Evolutionary conservation across 2,888 invertebrate species (phyloP), one percentile per base, ranked within the genome.

Genomic region (Netelia virgata): DNA sequence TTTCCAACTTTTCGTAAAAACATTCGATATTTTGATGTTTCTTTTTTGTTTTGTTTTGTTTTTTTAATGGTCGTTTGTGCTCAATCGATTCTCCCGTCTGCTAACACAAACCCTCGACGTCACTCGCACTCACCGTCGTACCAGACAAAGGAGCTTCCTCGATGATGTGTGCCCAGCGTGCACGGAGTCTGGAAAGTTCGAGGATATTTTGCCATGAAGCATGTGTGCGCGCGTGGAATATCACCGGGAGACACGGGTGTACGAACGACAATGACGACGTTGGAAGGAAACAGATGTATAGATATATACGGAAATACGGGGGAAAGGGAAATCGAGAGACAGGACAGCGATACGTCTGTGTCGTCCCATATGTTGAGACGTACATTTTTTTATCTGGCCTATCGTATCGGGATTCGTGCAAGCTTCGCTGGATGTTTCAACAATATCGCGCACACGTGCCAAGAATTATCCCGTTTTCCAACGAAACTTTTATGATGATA

Each of bases 121-220:
- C 75, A 20, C 20, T 64, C 36, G 16, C 14, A 20, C 55, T 66
- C 11, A 14, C 47, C 43, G 20, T 6, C 55, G 43, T 43, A 28
- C 14, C 66, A 66, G 28, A 76, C 55, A 68, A 76, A 47, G 43
- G 57, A 43, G 43, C 57, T 57, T 76, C 57, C 76, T 55, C 20
- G 55, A 43, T 57, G 66, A 28, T 28, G 28, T 28, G 64, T 43
- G n/a, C 9, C 50, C 23, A 5, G 55, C 36, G n/a, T 43, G n/a
- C 23, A 11, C 41, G n/a, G 14, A 14, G 76, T 68, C 57, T 76
- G 43, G 14, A 43, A 76, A 76, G 43, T 76, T 68, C 20, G 16
- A 41, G 47, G 14, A 10, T 1, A 47, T 14, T 10, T 47, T 47
- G 47, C 47, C 6, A 47, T 14, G 14, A 11, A 47, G 3, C 14